Percentiles rank a stretch among this genome's conserved stretches.
Evolutionary conservation across 2,888 invertebrate genomes (phyloP).

Genomic region (Synergus itoensis): DNA sequence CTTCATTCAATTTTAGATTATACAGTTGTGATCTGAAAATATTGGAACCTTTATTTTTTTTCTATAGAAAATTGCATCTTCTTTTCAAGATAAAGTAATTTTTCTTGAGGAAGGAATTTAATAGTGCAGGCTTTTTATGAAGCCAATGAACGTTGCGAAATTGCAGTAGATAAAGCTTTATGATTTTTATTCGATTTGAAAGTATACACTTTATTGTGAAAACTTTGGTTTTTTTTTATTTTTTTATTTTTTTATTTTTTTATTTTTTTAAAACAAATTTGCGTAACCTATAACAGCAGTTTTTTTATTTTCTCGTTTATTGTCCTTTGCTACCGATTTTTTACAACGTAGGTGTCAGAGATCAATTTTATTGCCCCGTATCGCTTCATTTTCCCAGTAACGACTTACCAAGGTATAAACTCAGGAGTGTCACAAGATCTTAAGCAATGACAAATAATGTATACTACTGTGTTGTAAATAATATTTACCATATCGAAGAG

Average conservation of each 20-base stretch:
- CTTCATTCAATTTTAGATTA: not conserved
- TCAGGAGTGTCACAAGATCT: conserved; percentile 15
- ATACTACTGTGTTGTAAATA: not conserved
- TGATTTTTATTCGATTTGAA: not conserved
- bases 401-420: conserved; percentile 29
- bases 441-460: not conserved
- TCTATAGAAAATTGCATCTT: too few relatives aligned
- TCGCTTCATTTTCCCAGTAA: conserved; percentile 35
- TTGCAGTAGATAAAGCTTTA: not conserved
- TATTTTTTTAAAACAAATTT: not conserved
- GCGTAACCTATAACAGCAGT: conserved; percentile 9
- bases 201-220: too few relatives aligned
- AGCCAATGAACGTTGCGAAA: not conserved
- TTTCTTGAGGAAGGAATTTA: not conserved
- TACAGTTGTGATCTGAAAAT: too few relatives aligned
- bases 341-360: conserved; percentile 14
- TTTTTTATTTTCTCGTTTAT: not conserved
- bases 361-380: conserved; percentile 24
- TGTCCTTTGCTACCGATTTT: conserved; percentile 1
- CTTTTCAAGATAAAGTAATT: too few relatives aligned
- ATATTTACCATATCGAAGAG: not conserved
- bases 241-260: conserved; percentile 5
- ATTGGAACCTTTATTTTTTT: not conserved
- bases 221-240: too few relatives aligned
- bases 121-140: not conserved